These are phyloP conservation scores for Anthonomus grandis DNA, from an alignment of 1,140 invertebrate species.

Conservation along the genomic window DNA sequence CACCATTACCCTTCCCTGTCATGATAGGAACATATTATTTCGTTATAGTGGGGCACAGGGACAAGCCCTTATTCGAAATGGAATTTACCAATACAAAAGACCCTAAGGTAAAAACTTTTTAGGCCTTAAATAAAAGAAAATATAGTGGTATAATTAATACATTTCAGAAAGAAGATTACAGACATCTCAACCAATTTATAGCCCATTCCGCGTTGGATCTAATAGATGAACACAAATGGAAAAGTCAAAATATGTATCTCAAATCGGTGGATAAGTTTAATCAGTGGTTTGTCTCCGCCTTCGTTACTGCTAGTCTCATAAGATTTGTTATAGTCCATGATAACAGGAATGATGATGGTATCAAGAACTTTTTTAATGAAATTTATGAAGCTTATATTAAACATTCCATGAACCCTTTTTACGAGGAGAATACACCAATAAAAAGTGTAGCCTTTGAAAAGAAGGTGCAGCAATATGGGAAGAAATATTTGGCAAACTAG, in stretches of 20 bases:
- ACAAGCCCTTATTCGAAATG: slow-evolving; percentile 98
- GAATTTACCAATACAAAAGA: slow-evolving; percentile 90
- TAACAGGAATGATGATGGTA: slow-evolving; percentile 95
- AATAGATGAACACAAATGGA: slow-evolving; percentile 97
- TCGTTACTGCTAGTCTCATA: slow-evolving; percentile 93
- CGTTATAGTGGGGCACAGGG: slow-evolving; percentile 94
- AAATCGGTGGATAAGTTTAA: slow-evolving; percentile 99
- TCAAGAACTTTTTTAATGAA: slow-evolving; percentile 97
- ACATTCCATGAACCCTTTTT: slow-evolving; percentile 97
- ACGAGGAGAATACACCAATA: slow-evolving; percentile 90
- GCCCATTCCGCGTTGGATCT: slow-evolving; percentile 96
- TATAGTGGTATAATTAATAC: too few relatives aligned
- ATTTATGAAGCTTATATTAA: slow-evolving; percentile 99
- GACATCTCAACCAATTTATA: slow-evolving; percentile 98
- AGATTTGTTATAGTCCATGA: slow-evolving; percentile 90
- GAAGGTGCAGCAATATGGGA: slow-evolving; percentile 86
- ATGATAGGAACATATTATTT: slow-evolving; percentile 94
- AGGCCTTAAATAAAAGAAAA: too few relatives aligned
- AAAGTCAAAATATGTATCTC: slow-evolving; percentile 92
- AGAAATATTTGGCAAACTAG: slow-evolving; percentile 75
- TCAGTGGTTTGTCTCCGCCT: slow-evolving; percentile 99
- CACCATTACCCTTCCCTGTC: too few relatives aligned
- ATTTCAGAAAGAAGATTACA: slow-evolving; percentile 91
- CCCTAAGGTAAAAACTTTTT: slow-evolving; percentile 72
- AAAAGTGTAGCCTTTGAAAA: slow-evolving; percentile 94